Evolutionary conservation across 1,140 invertebrate species (phyloP), one percentile per base, ranked within the genome.

Genomic region (Lasioglossum baleicum): DNA sequence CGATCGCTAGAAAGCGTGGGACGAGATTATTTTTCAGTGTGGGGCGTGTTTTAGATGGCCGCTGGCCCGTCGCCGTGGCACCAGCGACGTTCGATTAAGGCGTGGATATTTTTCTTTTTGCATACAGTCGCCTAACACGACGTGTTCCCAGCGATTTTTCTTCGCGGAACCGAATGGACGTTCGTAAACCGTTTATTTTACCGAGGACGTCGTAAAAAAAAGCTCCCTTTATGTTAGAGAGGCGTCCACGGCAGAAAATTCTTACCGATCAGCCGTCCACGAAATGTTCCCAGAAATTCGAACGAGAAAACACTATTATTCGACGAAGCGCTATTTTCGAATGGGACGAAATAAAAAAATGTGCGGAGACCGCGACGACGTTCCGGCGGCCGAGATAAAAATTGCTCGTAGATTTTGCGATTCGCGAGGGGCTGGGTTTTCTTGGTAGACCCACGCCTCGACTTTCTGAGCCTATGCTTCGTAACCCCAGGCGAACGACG

Each of bases 381-480:
- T 67, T 42, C n/a, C 22, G 17, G 26, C 67, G 51, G 71, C 1
- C n/a, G 15, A 15, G 13, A 20, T 42, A 61, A 75, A 80, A 66
- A 68, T 79, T 78, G 73, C 80, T 78, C 75, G 75, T 72, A 72
- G 75, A 78, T 67, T 61, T 78, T 48, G 35, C 31, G 70, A 66
- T 73, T 58, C 26, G 71, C 67, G 26, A 51, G 13, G 51, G 48
- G 48, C 6, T 51, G 20, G 53, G 4, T 51, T 48, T 48, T 0
- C 11, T 53, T 53, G 51, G 51, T 48, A 11, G 13, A n/a, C 63
- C 61, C 69, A 20, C 35, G 35, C 35, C 20, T 56, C 51, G 48
- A 73, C 56, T 63, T 70, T 75, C 64, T 77, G 83, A 80, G 77
- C 75, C 70, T 86, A 84, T 80, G 83, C 83, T 82, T 84, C 67